These are phyloP conservation scores for Himalopsyche japonica DNA, from an alignment of 2,888 invertebrate genomes.

Conservation along the genomic window DNA sequence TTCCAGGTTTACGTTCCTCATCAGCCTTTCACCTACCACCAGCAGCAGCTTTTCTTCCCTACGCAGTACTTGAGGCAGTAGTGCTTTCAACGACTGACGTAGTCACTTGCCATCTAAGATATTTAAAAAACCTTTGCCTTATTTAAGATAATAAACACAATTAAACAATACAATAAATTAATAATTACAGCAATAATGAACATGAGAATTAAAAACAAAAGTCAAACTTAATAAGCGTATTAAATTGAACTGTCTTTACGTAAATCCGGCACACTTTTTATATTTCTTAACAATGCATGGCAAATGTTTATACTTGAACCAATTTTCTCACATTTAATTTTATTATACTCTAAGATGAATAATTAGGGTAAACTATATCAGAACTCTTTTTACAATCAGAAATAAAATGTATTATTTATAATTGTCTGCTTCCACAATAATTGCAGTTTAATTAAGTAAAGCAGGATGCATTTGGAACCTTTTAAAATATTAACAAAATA, in stretches of 20 bases:
- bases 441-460: too few species aligned
- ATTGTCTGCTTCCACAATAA: too few species aligned
- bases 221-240: neutral
- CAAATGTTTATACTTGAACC: neutral
- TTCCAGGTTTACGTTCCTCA: constrained; percentile 34
- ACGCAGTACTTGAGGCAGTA: constrained; percentile 24
- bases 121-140: neutral
- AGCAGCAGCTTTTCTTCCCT: constrained; percentile 37
- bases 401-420: too few species aligned
- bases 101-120: neutral
- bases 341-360: too few species aligned
- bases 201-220: neutral
- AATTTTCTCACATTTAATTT: neutral
- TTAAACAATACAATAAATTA: neutral
- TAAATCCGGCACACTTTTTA: neutral
- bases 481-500: too few species aligned
- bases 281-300: neutral
- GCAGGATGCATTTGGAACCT: too few species aligned
- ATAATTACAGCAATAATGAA: neutral
- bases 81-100: neutral
- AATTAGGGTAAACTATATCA: too few species aligned
- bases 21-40: constrained; percentile 29
- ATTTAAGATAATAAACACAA: neutral
- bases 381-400: too few species aligned
- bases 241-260: neutral